Percentiles rank a stretch among this genome's conserved stretches.
phyloP scores from a whole-genome alignment of 1,140 invertebrate genomes.

The Druon quercuslanigerum region DNA sequence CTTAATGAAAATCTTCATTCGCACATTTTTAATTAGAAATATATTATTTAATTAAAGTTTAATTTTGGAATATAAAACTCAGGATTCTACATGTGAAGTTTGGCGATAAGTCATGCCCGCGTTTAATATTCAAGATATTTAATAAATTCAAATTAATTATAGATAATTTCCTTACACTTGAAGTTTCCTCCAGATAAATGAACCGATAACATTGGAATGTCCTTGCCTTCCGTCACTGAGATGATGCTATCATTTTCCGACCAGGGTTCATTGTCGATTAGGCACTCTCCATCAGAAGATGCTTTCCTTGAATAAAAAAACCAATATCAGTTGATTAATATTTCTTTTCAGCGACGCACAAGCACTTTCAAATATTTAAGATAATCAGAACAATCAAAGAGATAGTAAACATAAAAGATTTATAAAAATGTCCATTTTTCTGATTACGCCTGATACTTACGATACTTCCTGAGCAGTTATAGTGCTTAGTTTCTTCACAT shows the following conservation, averaged over 20 bases:
- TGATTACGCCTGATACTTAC: slow-evolving; percentile 61
- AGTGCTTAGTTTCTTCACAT: slow-evolving; percentile 74
- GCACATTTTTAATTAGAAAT: too few relatives aligned
- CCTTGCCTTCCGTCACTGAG: slow-evolving; percentile 60
- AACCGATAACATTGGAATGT: slow-evolving; percentile 63
- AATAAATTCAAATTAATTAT: too few relatives aligned
- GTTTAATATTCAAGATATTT: too few relatives aligned
- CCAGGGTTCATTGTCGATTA: slow-evolving; percentile 64
- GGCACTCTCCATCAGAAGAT: slow-evolving; percentile 55
- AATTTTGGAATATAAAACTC: too few relatives aligned
- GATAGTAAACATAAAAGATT: not conserved
- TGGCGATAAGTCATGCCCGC: too few relatives aligned
- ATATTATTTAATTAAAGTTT: too few relatives aligned
- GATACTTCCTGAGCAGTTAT: slow-evolving; percentile 66
- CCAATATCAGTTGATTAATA: slow-evolving; percentile 21
- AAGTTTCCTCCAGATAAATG: slow-evolving; percentile 73
- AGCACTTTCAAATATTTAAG: not conserved
- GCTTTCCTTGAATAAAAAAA: slow-evolving; percentile 53
- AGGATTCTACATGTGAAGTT: too few relatives aligned
- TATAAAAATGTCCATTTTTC: not conserved
- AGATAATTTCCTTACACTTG: slow-evolving; percentile 65
- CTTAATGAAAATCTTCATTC: too few relatives aligned
- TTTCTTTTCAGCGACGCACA: not conserved
- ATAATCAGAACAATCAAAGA: not conserved
- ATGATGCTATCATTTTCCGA: slow-evolving; percentile 57